A percentile compares a stretch with the other conserved stretches of the same genome.
These are phyloP conservation scores for Heteromyza rotundicornis DNA, from an alignment of 2,888 invertebrate genomes.

Conservation along the genomic window DNA sequence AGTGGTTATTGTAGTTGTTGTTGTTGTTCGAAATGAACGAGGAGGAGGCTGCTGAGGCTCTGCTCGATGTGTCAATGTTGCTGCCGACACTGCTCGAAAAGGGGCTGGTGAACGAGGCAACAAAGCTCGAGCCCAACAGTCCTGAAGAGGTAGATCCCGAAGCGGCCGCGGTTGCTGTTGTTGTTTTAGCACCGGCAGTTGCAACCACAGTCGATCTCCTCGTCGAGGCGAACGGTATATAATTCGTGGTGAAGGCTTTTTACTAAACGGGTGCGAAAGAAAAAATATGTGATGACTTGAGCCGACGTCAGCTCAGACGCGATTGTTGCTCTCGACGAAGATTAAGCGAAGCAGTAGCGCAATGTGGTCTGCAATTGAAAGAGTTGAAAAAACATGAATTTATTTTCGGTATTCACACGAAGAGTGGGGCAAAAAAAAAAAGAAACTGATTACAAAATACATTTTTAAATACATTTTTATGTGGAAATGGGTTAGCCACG, in stretches of 20 bases:
- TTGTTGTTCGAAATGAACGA: constrained; percentile 4
- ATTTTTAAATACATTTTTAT: no score
- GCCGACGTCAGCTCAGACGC: no score
- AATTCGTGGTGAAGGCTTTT: constrained; percentile 56
- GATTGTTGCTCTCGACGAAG: no score
- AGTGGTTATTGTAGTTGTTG: constrained; percentile 10
- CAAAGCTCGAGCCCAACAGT: constrained; percentile 36
- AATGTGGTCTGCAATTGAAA: no score
- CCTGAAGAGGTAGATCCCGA: constrained; percentile 36
- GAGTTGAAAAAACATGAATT: no score
- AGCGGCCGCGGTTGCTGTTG: constrained; percentile 30
- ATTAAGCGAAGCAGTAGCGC: no score
- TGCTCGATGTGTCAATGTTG: neutral
- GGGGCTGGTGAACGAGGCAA: constrained; percentile 31
- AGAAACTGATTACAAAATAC: no score
- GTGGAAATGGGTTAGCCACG: no score
- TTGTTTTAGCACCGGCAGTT: constrained; percentile 41
- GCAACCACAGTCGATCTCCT: constrained; percentile 58
- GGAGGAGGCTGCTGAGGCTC: neutral
- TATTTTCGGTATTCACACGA: no score
- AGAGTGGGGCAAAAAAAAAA: no score
- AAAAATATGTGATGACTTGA: no score
- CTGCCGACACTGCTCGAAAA: constrained; percentile 28
- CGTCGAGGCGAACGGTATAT: constrained; percentile 46
- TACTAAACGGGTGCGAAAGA: neutral